Evolutionary conservation across 2,113 vertebrate genomes (phyloP).

Genomic region (Panthera leo): DNA sequence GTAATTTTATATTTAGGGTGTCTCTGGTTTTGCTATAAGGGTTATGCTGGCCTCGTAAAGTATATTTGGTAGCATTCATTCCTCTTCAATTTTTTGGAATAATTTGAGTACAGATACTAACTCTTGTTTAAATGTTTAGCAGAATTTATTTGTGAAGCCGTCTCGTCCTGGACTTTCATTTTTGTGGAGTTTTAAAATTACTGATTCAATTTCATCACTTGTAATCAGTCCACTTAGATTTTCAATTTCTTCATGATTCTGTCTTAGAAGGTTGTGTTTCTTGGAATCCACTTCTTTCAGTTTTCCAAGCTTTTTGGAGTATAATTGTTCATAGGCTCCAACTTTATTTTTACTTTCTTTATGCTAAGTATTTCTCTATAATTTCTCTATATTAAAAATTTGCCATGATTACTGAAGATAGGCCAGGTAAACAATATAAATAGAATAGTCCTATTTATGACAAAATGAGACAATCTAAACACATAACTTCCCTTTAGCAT

Average conservation of each 20-base stretch:
- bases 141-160: neutral
- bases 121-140: neutral
- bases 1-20: neutral
- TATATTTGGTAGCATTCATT: neutral
- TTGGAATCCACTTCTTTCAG: neutral
- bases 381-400: neutral
- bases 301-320: neutral
- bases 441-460: neutral
- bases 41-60: neutral
- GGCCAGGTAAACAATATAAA: neutral
- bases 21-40: neutral
- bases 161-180: neutral
- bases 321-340: neutral
- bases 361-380: constrained; percentile 13
- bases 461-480: neutral
- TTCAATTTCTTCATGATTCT: neutral
- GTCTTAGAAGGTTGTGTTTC: neutral
- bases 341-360: neutral
- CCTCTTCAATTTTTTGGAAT: neutral
- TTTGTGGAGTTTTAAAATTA: neutral
- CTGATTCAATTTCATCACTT: neutral
- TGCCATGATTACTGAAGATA: neutral
- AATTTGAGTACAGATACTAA: neutral
- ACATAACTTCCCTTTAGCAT: neutral
- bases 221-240: neutral